Percentiles rank a stretch among this genome's conserved stretches.
phyloP scores from a whole-genome alignment of 1,140 invertebrate genomes.

The Geopemphigus sp. region DNA sequence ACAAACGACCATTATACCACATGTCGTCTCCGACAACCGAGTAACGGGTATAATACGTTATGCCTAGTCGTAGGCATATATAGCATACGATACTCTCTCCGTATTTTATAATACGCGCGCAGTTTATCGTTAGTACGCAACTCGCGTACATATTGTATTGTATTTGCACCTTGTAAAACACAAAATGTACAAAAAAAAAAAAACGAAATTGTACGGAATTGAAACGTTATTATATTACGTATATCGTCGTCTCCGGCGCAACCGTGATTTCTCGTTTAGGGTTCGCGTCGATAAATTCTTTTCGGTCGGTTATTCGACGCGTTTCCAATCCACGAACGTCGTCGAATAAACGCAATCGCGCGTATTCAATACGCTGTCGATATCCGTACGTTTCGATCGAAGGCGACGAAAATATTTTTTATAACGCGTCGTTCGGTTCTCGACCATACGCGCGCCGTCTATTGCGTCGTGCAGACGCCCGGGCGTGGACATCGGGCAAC shows the following conservation, averaged over 20 bases:
- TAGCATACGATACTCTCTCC: not conserved
- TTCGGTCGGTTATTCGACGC: no score
- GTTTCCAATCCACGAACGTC: not conserved
- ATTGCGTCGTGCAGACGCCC: no score
- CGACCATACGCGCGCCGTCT: no score
- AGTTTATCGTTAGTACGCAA: slow-evolving; percentile 16
- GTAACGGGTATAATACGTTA: not conserved
- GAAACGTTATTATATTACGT: slow-evolving; percentile 1
- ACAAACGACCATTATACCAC: slow-evolving; percentile 18
- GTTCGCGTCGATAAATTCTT: not conserved
- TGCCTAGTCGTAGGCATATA: not conserved
- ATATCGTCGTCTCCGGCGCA: not conserved
- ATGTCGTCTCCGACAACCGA: slow-evolving; percentile 1
- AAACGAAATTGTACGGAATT: not conserved
- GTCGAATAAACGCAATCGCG: not conserved
- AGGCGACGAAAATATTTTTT: not conserved
- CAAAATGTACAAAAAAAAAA: not conserved
- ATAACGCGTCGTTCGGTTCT: no score
- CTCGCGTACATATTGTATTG: slow-evolving; percentile 12
- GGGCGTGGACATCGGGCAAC: no score
- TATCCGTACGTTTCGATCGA: not conserved
- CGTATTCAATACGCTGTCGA: not conserved
- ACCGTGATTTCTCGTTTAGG: slow-evolving; percentile 9
- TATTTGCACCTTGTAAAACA: slow-evolving; percentile 19
- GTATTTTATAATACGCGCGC: not conserved